Percentiles rank a stretch among this genome's conserved stretches.
Evolutionary conservation across 2,888 invertebrate genomes (phyloP).

Genomic region (Cataglyphis rosenhaueri): DNA sequence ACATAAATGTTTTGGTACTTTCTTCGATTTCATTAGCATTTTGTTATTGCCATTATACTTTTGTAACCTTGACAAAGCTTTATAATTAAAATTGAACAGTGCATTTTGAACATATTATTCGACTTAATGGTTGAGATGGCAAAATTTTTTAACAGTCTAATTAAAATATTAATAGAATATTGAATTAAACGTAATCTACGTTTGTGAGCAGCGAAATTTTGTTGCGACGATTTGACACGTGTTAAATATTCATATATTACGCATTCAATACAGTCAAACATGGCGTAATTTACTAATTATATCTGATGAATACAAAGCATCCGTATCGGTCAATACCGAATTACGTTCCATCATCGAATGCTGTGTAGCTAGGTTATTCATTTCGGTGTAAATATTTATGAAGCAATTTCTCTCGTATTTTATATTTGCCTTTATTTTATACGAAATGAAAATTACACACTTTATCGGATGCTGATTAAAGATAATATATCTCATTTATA

Average conservation of each 20-base stretch:
- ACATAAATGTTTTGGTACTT: slow-evolving; percentile 6
- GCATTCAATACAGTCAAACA: slow-evolving; percentile 23
- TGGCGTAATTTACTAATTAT: slow-evolving; percentile 38
- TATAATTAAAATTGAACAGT: neutral
- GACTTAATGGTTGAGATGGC: too few species aligned
- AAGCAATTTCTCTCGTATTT: slow-evolving; percentile 21
- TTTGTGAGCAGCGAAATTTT: slow-evolving; percentile 4
- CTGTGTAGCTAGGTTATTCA: neutral
- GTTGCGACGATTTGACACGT: slow-evolving; percentile 18
- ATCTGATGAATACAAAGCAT: slow-evolving; percentile 44
- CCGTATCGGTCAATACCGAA: slow-evolving; percentile 30
- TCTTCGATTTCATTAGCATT: neutral
- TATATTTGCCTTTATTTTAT: slow-evolving; percentile 12
- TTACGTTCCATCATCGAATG: slow-evolving; percentile 24
- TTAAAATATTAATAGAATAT: slow-evolving; percentile 33
- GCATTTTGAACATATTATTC: neutral
- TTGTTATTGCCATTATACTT: neutral
- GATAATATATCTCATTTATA: neutral
- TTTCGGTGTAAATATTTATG: slow-evolving; percentile 28
- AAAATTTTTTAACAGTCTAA: neutral
- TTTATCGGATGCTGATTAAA: slow-evolving; percentile 14
- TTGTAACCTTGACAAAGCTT: neutral
- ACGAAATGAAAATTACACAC: neutral
- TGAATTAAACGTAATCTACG: neutral
- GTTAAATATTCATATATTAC: slow-evolving; percentile 30